Percentiles rank a stretch among this genome's conserved stretches.
Evolutionary conservation across 2,797 vertebrate species (phyloP).

Genomic region (Coracias cyanogaster): DNA sequence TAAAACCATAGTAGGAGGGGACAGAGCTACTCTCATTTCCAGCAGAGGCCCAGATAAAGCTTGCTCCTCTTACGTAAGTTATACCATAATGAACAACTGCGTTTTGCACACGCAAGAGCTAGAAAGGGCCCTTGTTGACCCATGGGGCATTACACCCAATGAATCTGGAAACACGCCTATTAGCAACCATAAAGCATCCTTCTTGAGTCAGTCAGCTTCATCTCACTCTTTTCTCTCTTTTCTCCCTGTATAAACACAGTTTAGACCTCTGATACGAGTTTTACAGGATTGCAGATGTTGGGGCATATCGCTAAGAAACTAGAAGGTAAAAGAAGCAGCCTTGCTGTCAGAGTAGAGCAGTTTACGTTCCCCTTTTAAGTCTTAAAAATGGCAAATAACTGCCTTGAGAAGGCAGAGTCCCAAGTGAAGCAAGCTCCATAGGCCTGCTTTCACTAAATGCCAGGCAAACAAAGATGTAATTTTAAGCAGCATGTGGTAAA

Average conservation of each 20-base stretch:
- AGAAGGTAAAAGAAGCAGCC: neutral
- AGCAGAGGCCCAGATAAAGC: neutral
- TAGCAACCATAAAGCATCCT: neutral
- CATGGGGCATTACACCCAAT: neutral
- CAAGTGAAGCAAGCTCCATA: neutral
- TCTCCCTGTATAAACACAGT: neutral
- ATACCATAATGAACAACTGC: neutral
- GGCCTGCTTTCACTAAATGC: neutral
- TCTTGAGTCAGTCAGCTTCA: neutral
- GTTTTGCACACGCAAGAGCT: neutral
- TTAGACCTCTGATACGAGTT: neutral
- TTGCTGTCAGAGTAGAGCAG: neutral
- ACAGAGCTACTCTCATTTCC: neutral
- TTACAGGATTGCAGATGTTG: neutral
- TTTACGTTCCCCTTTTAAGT: neutral
- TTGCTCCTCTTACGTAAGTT: neutral
- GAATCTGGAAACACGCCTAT: neutral
- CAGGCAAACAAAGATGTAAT: neutral
- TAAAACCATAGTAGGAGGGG: neutral
- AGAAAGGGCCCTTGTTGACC: neutral
- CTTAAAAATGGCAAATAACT: neutral
- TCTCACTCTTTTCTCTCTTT: neutral
- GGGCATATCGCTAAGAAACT: neutral
- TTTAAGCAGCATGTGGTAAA: conserved; percentile 21
- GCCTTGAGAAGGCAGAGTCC: neutral